Conservation (phyloP, 2,113 vertebrate genomes). For the cat (Felis catus) region F.catus_Fca126_mat1.0 CM031412.1:32338501-32339000, state of each 20-base stretch:
- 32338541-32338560: no score
- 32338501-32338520: no score
- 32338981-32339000: neutral
- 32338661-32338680: neutral
- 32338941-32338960: neutral
- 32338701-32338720: neutral
- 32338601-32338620: conserved; percentile 3
- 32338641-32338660: neutral
- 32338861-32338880: neutral
- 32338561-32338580: neutral
- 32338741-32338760: neutral
- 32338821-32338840: neutral
- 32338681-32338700: neutral
- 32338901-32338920: neutral
- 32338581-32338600: neutral
- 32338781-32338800: neutral
- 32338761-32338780: neutral
- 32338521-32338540: no score
- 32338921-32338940: neutral
- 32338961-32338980: neutral
- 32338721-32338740: neutral
- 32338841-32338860: neutral
- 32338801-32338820: neutral
- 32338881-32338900: neutral
- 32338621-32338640: neutral